phyloP scores from a whole-genome alignment of 2,113 vertebrate genomes.

The Epinephelus lanceolatus region DNA sequence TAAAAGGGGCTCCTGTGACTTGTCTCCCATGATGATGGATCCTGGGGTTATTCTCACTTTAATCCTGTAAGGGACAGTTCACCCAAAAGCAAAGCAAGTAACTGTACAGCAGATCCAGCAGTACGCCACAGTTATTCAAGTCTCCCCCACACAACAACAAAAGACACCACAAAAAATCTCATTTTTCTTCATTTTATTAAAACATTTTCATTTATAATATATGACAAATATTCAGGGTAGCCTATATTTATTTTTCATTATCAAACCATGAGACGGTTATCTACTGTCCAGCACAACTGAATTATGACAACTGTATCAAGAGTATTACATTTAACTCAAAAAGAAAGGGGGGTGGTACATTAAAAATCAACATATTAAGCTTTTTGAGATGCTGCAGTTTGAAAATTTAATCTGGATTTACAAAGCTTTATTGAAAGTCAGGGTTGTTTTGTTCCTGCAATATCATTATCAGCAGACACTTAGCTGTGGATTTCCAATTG shows the following conservation, averaged over 20 bases:
- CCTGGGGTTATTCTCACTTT: not conserved
- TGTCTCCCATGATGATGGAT: not conserved
- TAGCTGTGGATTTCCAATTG: constrained; percentile 10
- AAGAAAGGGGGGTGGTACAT: constrained; percentile 45
- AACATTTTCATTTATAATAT: constrained; percentile 78
- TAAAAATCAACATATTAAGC: constrained; percentile 43
- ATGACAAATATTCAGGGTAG: constrained; percentile 74
- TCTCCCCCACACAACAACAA: not conserved
- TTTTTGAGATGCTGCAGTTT: constrained; percentile 44
- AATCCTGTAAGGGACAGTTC: not conserved
- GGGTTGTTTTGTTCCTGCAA: constrained; percentile 24
- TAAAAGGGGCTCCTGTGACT: not conserved
- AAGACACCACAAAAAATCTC: constrained; percentile 19
- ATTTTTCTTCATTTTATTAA: constrained; percentile 81
- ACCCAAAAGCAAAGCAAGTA: not conserved
- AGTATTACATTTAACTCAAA: constrained; percentile 46
- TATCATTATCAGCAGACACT: not conserved
- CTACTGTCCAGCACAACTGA: constrained; percentile 59
- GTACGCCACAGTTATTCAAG: not conserved
- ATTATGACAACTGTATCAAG: constrained; percentile 51
- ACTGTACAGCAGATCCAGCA: not conserved
- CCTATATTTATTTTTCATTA: constrained; percentile 57
- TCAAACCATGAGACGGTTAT: constrained; percentile 67
- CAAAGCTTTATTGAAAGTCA: constrained; percentile 16
- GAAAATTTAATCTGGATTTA: constrained; percentile 6